Conservation (phyloP, 2,888 invertebrate genomes). For the Hipparchia sbordonii region DNA sequence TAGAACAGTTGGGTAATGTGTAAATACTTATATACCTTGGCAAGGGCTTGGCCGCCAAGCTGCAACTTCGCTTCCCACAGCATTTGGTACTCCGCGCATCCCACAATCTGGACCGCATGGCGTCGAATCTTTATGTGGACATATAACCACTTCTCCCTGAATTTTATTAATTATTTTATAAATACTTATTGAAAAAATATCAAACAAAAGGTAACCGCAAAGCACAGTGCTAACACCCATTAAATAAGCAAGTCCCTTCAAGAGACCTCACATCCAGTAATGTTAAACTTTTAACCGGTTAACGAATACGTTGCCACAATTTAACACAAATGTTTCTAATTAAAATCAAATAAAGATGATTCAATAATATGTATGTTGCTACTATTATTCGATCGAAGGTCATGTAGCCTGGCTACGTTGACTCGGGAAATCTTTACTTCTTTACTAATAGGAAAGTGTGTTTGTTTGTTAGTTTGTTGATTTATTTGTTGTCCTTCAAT, state of each 20-base stretch:
- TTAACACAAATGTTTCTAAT: too few relatives aligned
- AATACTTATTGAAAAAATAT: neutral
- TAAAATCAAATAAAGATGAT: too few relatives aligned
- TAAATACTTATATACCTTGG: conserved; percentile 36
- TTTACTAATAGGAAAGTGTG: too few relatives aligned
- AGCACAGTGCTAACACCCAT: neutral
- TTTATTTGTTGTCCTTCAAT: too few relatives aligned
- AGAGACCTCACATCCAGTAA: neutral
- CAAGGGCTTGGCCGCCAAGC: conserved; percentile 55
- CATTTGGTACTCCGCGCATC: conserved; percentile 45
- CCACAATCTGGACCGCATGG: conserved; percentile 58
- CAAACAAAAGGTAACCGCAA: neutral
- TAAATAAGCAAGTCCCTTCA: neutral
- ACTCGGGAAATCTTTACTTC: too few relatives aligned
- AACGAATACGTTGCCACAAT: too few relatives aligned
- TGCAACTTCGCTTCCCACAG: conserved; percentile 47
- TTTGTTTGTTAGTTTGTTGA: too few relatives aligned
- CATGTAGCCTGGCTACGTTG: too few relatives aligned
- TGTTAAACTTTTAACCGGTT: too few relatives aligned
- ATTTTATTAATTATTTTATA: neutral
- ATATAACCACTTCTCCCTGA: conserved; percentile 48
- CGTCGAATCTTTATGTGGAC: conserved; percentile 51
- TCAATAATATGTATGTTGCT: too few relatives aligned
- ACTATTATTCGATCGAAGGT: too few relatives aligned
- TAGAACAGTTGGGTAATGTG: neutral